Conservation (phyloP, 2,888 invertebrate genomes). For the Drosophila antonietae region DNA sequence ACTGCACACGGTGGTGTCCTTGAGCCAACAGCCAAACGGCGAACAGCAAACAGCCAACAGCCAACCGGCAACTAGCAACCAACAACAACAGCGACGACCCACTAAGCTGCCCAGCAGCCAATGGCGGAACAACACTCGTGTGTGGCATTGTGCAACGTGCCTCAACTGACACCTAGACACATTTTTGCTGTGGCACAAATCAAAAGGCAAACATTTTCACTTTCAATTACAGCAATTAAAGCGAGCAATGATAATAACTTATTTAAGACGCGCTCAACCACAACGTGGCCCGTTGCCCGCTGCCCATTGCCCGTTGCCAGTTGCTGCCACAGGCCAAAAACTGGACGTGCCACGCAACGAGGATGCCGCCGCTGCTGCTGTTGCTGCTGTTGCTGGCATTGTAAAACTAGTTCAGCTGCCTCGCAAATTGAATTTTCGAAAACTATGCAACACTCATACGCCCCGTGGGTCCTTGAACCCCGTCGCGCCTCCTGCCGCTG, state of each 20-base stretch:
- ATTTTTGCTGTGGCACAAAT: conserved; percentile 79
- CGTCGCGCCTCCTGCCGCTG: conserved; percentile 28
- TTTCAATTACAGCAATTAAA: conserved; percentile 83
- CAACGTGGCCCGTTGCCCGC: conserved; percentile 13
- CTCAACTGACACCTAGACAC: conserved; percentile 77
- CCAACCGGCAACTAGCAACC: not conserved
- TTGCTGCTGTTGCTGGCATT: conserved; percentile 22
- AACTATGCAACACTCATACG: conserved; percentile 81
- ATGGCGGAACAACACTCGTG: conserved; percentile 18
- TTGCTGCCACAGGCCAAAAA: conserved; percentile 43
- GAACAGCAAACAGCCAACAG: too few species aligned
- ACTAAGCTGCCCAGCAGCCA: conserved; percentile 29
- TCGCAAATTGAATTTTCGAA: conserved; percentile 78
- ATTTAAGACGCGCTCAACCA: conserved; percentile 69
- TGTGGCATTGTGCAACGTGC: conserved; percentile 55
- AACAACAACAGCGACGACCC: conserved; percentile 39
- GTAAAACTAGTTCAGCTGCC: conserved; percentile 50
- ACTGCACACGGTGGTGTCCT: conserved; percentile 46
- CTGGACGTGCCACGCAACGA: conserved; percentile 43
- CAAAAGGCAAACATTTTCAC: conserved; percentile 82
- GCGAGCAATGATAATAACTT: conserved; percentile 82
- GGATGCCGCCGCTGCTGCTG: conserved; percentile 23
- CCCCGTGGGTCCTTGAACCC: conserved; percentile 74
- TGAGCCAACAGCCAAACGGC: conserved; percentile 25
- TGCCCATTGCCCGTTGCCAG: conserved; percentile 6